Evolutionary conservation across 2,888 invertebrate species (phyloP).

Genomic region (Orchesella flavescens): DNA sequence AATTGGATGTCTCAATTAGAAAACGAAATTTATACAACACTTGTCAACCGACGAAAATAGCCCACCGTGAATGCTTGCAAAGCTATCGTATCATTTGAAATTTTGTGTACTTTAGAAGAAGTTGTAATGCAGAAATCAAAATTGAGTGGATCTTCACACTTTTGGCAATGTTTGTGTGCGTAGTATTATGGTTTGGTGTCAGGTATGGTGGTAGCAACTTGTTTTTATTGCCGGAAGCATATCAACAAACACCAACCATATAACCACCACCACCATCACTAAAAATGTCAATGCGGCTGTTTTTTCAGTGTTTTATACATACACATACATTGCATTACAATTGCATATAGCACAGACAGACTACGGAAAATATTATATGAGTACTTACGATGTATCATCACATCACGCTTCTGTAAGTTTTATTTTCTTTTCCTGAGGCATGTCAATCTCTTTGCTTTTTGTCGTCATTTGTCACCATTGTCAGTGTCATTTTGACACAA

Average conservation of each 20-base stretch:
- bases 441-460: neutral
- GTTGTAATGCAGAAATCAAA: neutral
- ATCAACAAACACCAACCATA: neutral
- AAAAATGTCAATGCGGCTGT: constrained; percentile 7
- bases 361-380: no score
- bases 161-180: neutral
- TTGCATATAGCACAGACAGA: neutral
- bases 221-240: constrained; percentile 34
- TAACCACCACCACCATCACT: neutral
- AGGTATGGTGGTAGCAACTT: neutral
- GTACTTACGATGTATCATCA: neutral
- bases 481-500: constrained; percentile 45
- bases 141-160: neutral
- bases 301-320: neutral
- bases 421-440: constrained; percentile 18
- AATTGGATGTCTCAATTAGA: constrained; percentile 9
- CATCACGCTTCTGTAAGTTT: neutral
- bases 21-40: constrained; percentile 39
- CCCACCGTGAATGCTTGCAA: neutral
- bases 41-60: constrained; percentile 17
- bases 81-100: neutral
- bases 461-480: constrained; percentile 34
- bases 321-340: neutral
- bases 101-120: neutral
- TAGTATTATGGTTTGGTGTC: neutral